Conservation (phyloP, 2,113 vertebrate genomes). For the Brachionichthys hirsutus region DNA sequence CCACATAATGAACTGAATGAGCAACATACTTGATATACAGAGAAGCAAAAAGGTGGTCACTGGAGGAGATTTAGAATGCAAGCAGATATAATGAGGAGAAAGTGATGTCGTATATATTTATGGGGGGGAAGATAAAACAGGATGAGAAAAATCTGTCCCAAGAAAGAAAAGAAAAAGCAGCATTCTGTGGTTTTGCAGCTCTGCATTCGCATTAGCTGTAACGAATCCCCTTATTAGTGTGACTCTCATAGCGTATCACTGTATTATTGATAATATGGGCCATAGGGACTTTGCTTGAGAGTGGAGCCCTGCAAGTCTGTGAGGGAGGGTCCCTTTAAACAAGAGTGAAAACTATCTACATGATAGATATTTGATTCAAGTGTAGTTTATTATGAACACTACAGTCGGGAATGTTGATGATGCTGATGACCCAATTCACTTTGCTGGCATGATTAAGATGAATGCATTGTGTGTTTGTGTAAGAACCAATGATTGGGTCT, state of each 20-base stretch:
- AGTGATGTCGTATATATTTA: conserved; percentile 15
- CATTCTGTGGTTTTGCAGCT: conserved; percentile 13
- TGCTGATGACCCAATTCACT: conserved; percentile 3
- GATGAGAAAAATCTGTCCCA: conserved; percentile 14
- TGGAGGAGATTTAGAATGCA: conserved; percentile 13
- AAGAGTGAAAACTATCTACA: conserved; percentile 14
- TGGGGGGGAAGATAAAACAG: conserved; percentile 25
- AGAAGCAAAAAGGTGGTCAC: conserved; percentile 9
- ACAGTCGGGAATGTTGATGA: background rate
- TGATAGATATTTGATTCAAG: background rate
- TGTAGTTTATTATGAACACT: conserved; percentile 5
- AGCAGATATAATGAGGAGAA: conserved; percentile 41
- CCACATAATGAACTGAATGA: background rate
- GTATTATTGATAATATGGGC: conserved; percentile 66
- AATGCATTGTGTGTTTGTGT: conserved; percentile 7
- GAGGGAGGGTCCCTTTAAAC: background rate
- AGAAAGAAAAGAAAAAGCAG: conserved; percentile 7
- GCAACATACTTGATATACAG: background rate
- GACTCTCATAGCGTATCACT: conserved; percentile 50
- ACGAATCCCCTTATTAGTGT: conserved; percentile 73
- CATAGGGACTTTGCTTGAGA: conserved; percentile 24
- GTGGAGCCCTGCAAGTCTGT: background rate
- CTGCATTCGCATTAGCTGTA: conserved; percentile 40
- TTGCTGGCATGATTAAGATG: conserved; percentile 9
- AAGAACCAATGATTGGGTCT: background rate